Conservation (phyloP, 2,888 invertebrate species). For the Anthophora plumipes region DNA sequence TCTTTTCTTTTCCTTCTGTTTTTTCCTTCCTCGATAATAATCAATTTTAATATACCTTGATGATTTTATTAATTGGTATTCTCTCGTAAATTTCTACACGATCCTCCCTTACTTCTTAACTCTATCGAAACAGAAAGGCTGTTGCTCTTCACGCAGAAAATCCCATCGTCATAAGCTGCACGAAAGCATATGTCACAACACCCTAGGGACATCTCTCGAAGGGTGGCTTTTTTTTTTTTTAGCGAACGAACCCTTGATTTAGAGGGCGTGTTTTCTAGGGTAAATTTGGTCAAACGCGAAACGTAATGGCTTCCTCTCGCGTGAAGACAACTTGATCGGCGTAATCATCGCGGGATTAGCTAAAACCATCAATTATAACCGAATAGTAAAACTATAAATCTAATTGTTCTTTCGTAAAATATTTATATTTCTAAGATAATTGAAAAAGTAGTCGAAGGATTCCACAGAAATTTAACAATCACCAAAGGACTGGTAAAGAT, state of each 20-base stretch:
- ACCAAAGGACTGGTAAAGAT: neutral
- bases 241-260: conserved; percentile 68
- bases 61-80: neutral
- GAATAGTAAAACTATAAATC: neutral
- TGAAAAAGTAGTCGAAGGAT: too few species aligned
- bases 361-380: neutral
- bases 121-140: conserved; percentile 25
- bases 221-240: conserved; percentile 73
- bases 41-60: neutral
- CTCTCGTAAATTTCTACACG: neutral
- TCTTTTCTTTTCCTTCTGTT: neutral
- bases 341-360: conserved; percentile 1
- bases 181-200: conserved; percentile 67
- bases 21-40: too few species aligned
- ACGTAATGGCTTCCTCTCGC: conserved; percentile 54
- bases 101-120: neutral
- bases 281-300: conserved; percentile 66
- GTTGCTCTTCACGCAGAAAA: conserved; percentile 49
- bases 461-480: too few species aligned
- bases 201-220: conserved; percentile 60
- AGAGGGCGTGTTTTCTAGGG: conserved; percentile 69
- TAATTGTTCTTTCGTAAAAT: too few species aligned
- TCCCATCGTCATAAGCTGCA: conserved; percentile 53
- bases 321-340: conserved; percentile 26
- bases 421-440: too few species aligned